Evolutionary conservation across 2,113 vertebrate genomes (phyloP).

Genomic region (Rhabdornis inornatus): DNA sequence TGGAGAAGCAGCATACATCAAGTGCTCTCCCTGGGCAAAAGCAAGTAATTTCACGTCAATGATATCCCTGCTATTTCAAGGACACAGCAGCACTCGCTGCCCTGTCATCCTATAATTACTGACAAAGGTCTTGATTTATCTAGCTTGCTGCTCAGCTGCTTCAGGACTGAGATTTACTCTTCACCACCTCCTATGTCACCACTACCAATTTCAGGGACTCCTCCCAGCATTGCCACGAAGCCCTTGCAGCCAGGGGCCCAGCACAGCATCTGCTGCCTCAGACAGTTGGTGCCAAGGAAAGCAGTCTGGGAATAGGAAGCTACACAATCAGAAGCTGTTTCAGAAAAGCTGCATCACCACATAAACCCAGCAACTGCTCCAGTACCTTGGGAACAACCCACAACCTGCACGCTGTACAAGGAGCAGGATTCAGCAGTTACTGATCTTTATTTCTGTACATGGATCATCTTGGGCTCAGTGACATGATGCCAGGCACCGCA

Average conservation of each 20-base stretch:
- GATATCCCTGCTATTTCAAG: neutral
- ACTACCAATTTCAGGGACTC: neutral
- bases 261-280: neutral
- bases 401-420: neutral
- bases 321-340: neutral
- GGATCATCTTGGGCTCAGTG: neutral
- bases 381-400: neutral
- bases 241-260: neutral
- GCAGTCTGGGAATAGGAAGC: neutral
- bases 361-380: neutral
- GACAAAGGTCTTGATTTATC: neutral
- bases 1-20: neutral
- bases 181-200: rapidly evolving
- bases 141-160: neutral
- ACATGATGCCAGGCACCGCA: rapidly evolving
- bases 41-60: neutral
- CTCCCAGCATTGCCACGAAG: neutral
- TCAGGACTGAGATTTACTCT: neutral
- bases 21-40: neutral
- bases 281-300: neutral
- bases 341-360: neutral
- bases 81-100: neutral
- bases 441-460: neutral
- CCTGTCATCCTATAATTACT: neutral
- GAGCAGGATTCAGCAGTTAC: neutral